Base-by-base conservation (phyloP, 2,113 vertebrate species). In the Cyprinodon variegatus region DNA sequence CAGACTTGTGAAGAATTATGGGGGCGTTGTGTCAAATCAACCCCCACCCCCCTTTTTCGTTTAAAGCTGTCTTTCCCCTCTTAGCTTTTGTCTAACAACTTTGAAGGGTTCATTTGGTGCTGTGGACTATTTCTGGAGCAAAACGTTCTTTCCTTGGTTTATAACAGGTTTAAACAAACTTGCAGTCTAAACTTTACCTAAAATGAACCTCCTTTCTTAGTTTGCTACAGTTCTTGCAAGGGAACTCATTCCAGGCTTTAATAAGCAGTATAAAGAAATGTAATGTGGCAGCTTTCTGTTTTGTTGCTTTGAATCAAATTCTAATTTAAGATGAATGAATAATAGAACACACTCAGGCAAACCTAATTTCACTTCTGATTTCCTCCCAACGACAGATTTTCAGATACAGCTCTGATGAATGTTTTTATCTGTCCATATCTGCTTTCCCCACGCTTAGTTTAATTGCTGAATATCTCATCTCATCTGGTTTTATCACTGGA, bases 401-500 rank as follows among this genome's bases (percentile, higher is more conserved):
- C 59, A 41, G 59, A 43, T 9, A 36, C 37, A 71, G n/a, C 14
- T 57, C 13, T 10, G 8, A 14, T 71, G 36, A 22, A 38, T 14
- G 59, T 20, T 11, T 43, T 71, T 29, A 68, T 70, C 40, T 29
- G 38, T 0, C 4, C 46, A 84, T 74, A 76, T 70, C 83, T 70
- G 63, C 74, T 66, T 68, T 60, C 68, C 65, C 61, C 1, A 9
- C 0, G 61, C 60, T 84, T 10, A 11, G 65, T 29, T 72, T 87
- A 81, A 81, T 81, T 85, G 61, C 70, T 0, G 61, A 11, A 76
- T 81, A 77, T 74, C 73, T 84, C 74, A 13, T 70, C 70, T n/a
- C 74, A 13, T 70, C 70, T n/a, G 0, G 67, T 61, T 65, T 78
- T 82, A 64, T 76, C 39, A 59, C 43, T 60, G 13, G 6, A 65